Base-by-base conservation (phyloP, 1,140 invertebrate species). In the Drosophila funebris region DNA sequence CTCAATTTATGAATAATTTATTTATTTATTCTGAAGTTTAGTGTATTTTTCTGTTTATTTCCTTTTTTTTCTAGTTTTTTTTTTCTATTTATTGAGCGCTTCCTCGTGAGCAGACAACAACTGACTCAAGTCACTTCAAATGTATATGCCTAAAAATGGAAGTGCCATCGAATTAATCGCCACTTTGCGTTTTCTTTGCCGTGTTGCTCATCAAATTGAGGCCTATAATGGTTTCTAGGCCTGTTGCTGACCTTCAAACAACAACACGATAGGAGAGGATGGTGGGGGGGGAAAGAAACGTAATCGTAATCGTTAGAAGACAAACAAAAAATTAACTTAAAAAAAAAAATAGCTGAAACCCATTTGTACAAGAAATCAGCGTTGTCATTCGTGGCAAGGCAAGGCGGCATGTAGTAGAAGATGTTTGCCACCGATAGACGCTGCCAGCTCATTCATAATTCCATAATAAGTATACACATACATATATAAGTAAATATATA, bases 111-210 rank as follows among this genome's bases (percentile, higher is more conserved):
- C 46, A 64, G 36, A 41, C 46, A 52, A 33, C 46, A 69, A 62
- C 14, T 27, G 37, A 39, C 33, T 61, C 14, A 61, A 60, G 16
- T 57, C 50, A 63, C 80, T 84, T 78, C 57, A 69, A 56, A 75
- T 58, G 82, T 82, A 82, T 85, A 85, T 82, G 82, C 83, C 82
- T 82, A 72, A 44, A 82, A 82, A 85, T 85, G 83, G 82, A 85
- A 87, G 82, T 87, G 83, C 82, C 82, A 85, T 85, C 82, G 60
- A 85, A 87, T 82, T 82, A 87, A 85, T 85, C 82, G 78, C 52
- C 82, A 88, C 82, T 85, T 85, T 75, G 62, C 54, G 74, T 73
- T 68, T 85, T 50, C 24, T 58, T 79, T 74, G 9, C 11, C 2
- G 8, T 61, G 62, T 41, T 58, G 54, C 50, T 72, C 56, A 67